phyloP scores from a whole-genome alignment of 2,888 invertebrate species.

The Enchytraeus crypticus region DNA sequence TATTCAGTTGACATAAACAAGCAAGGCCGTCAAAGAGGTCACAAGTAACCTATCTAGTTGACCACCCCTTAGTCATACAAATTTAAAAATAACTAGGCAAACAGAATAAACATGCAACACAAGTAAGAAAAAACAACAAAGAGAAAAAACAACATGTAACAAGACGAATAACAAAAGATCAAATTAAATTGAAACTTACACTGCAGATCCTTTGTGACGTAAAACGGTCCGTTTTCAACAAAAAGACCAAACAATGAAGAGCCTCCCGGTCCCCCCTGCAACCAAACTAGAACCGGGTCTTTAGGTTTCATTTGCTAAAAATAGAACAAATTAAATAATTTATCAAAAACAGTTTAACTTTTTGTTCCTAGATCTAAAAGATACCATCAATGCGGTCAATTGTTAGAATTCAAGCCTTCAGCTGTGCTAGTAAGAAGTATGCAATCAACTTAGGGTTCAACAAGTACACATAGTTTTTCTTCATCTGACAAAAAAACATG shows the following conservation, averaged over 20 bases:
- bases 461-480: no score
- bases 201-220: conserved; percentile 49
- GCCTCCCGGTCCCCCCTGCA: conserved; percentile 50
- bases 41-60: no score
- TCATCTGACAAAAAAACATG: no score
- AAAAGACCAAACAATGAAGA: conserved; percentile 48
- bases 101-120: no score
- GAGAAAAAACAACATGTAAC: not conserved
- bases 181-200: conserved; percentile 29
- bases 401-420: not conserved
- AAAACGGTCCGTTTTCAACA: conserved; percentile 72
- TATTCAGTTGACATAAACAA: no score
- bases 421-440: not conserved
- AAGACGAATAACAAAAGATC: not conserved
- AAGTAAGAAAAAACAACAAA: not conserved
- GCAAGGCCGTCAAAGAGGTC: no score
- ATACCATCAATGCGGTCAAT: no score
- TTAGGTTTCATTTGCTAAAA: conserved; percentile 5
- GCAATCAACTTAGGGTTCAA: no score
- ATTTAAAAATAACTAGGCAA: no score
- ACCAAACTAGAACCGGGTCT: conserved; percentile 47
- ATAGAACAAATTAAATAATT: not conserved
- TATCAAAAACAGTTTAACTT: not conserved
- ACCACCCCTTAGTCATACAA: no score
- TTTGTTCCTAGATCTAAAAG: not conserved